Base-by-base conservation (phyloP, 1,140 invertebrate species). In the Pinna nobilis region DNA sequence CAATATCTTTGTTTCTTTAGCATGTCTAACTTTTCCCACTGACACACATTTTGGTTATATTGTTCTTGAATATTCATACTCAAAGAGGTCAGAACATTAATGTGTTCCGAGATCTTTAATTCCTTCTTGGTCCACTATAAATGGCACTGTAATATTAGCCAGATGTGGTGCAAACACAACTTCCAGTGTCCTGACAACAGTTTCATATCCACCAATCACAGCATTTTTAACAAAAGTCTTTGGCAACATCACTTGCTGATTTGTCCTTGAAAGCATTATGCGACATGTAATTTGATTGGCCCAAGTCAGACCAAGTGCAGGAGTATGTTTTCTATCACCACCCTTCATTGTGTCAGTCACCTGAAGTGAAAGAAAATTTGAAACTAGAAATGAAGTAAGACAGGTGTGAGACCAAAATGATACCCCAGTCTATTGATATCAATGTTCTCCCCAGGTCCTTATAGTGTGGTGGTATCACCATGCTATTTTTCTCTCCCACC, bases 271-370 rank as follows among this genome's bases (percentile, higher is more conserved):
- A 13, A 94, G 86, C 69, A 90, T 85, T 44, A 94, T 87, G 15
- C 93, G 90, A 63, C 91, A 92, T 5, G 92, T 93, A 11, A 94
- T 89, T 55, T 93, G 89, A 84, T 93, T 93, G 1, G 92, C 90
- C 94, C 94, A 95, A 5, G 92, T 90, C 37, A 94, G 80, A 13
- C 94, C 87, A 13, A 88, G 74, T 18, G 86, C 80, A 15, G 87
- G 87, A 4, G 86, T 50, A 2, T 76, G 65, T 25, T 76, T 72
- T 71, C 70, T 23, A 20, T 59, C 59, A 20, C 51, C 47, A 9
- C 37, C 37, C 3, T 76, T 71, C 61, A 80, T 64, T 11, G 74
- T 78, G 47, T 69, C 77, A 53, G 78, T 79, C 25, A 83, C 82
- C 81, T 83, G 60, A 25, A 69, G 63, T 11, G 53, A 50, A 51